Conservation (phyloP, 1,140 invertebrate genomes). For the Drosophila truncata region DNA sequence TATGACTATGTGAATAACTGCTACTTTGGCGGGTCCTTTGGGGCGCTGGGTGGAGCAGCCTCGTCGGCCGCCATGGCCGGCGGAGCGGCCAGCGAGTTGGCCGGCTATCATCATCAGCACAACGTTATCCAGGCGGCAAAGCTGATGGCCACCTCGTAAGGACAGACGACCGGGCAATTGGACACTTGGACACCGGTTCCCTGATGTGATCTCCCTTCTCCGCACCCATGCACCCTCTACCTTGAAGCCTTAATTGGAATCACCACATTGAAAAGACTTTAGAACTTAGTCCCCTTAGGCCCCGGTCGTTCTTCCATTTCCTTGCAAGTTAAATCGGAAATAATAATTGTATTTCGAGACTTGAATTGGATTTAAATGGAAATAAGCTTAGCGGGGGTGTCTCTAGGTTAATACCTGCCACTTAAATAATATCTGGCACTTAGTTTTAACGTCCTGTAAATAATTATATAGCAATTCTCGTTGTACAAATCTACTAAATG, state of each 20-base stretch:
- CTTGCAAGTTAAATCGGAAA: neutral
- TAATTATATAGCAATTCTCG: slow-evolving; percentile 58
- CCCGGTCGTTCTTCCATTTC: neutral
- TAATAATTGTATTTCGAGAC: neutral
- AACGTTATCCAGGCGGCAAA: slow-evolving; percentile 92
- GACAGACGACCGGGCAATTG: neutral
- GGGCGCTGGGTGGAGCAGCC: slow-evolving; percentile 59
- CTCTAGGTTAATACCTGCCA: slow-evolving; percentile 47
- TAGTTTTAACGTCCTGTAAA: slow-evolving; percentile 58
- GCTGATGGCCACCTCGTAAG: slow-evolving; percentile 91
- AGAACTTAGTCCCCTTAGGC: slow-evolving; percentile 28
- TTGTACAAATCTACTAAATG: slow-evolving; percentile 64
- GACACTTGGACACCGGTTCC: slow-evolving; percentile 17
- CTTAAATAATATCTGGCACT: slow-evolving; percentile 42
- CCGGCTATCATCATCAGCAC: slow-evolving; percentile 91
- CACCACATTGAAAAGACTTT: slow-evolving; percentile 75
- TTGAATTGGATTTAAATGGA: neutral
- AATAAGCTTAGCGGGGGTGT: neutral
- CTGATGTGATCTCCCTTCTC: slow-evolving; percentile 60
- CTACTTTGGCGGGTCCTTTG: slow-evolving; percentile 79
- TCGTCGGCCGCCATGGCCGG: slow-evolving; percentile 72
- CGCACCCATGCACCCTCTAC: slow-evolving; percentile 22
- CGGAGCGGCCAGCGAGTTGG: slow-evolving; percentile 85
- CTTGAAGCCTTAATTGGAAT: slow-evolving; percentile 48
- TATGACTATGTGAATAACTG: slow-evolving; percentile 85